Base-by-base conservation (phyloP, 53 echinoderm and acorn worm genomes). In the Henricia sp. region DNA sequence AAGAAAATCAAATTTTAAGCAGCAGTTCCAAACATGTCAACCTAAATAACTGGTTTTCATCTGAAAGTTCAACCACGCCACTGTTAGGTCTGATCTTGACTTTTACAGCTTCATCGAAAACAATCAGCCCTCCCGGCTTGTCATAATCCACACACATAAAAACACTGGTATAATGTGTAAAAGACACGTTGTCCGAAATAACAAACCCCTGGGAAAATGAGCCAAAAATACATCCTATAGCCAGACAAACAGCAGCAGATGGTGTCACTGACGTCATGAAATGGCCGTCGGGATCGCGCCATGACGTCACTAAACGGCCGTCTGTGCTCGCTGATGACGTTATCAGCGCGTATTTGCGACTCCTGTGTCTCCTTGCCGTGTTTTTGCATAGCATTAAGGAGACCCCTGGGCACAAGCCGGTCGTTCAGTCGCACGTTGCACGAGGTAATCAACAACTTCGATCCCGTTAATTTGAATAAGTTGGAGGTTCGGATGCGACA, bases 241-340 rank as follows among this genome's bases (percentile, higher is more conserved):
- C 42, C 29, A 67, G 17, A 77, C 44, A 80, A 80, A 80, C 33
- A 62, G 63, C 64, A 62, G 20, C 12, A 32, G 50, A 33, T 64
- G 80, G 80, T 80, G 64, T 80, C 40, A 80, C 62, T 80, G 80
- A 80, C 80, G 80, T 80, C 80, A 57, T 27, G 32, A 62, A 80
- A 80, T 44, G 34, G 80, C 80, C 80, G 80, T 80, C 64, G 64
- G 64, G 10, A 1, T 62, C 50, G n/a, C 2, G 46, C 46, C 8
- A 64, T 80, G 64, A 80, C 80, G 80, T 80, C 64, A 57, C 37
- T 34, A 60, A 80, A 80, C 80, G 41, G 80, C 80, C 80, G 80
- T 80, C 80, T 60, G 80, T n/a, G 2, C 46, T 50, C 30, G 10
- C 27, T 28, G n/a, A 77, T 57, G 80, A 80, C 80, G 80, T 80